Evolutionary conservation across 23 tunicate genomes (phyloP), one percentile per base, ranked within the genome.

Genomic region (Phallusia fumigata): DNA sequence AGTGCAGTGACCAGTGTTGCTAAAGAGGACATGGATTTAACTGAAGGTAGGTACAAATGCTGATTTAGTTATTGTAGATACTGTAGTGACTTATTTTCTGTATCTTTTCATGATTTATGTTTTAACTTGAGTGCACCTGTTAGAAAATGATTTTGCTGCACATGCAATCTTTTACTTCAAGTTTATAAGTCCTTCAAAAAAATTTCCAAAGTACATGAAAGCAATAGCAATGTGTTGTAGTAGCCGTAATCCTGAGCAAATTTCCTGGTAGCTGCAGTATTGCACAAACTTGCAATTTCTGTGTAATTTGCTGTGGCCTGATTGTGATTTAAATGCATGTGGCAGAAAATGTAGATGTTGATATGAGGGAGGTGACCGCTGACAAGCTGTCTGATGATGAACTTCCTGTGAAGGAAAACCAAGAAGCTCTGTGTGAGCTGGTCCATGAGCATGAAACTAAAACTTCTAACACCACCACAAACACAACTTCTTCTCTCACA

Each of bases 11-110:
- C 69, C 16, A 16, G 2, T 2, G 28, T 58, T 22, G 28, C 2
- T 24, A 58, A 58, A 24, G 69, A 58, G 26, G 69, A 58, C 16
- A 3, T 58, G 69, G 69, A 58, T 6, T 13, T 34, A 31, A 1
- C 78, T 74, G 44, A 74, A 74, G 36, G 44, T 34, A 74, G 19
- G 78, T 34, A 1, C 16, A 13, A 58, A 58, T 58, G 69, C 69
- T 58, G 13, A 24, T 58, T 11, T 58, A 58, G 69, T 58, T 58
- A 22, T 24, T 58, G 69, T 58, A 58, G 69, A 13, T 5, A 58
- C 69, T 21, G 69, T 58, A 58, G 69, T 58, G 69, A 24, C 69
- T 58, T 58, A 24, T 40, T 40, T 40, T 40, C 47, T 40, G 47
- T 40, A 40, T 10, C 47, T 40, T 40, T 40, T 40, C 47, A 5